These are phyloP conservation scores for Pogona vitticeps DNA, from an alignment of 2,113 vertebrate genomes.

Conservation along the genomic window DNA sequence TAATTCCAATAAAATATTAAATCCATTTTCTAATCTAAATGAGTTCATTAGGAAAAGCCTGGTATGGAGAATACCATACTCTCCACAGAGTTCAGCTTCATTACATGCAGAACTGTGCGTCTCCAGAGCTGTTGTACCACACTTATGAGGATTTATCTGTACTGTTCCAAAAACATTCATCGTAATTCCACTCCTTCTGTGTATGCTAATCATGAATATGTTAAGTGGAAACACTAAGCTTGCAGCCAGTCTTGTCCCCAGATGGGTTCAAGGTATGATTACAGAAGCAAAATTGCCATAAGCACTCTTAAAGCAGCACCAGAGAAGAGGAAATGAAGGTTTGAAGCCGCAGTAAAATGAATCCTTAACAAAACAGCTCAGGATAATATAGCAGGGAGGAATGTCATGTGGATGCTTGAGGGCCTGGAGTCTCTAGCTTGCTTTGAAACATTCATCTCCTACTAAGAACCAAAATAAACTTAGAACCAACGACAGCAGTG, in stretches of 20 bases:
- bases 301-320: conserved; percentile 71
- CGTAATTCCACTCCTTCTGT: conserved; percentile 83
- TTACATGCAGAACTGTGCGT: conserved; percentile 79
- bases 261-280: conserved; percentile 83
- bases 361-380: background rate
- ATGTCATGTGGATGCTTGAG: conserved; percentile 5
- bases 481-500: background rate
- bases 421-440: conserved; percentile 25
- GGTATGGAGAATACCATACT: conserved; percentile 83
- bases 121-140: conserved; percentile 84
- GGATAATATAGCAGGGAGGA: conserved; percentile 41
- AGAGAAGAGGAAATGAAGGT: conserved; percentile 69
- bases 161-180: conserved; percentile 85
- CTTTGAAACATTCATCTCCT: background rate
- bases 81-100: conserved; percentile 83
- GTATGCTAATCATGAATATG: conserved; percentile 83
- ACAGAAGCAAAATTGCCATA: conserved; percentile 82
- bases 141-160: conserved; percentile 87
- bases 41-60: conserved; percentile 86
- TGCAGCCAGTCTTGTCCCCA: conserved; percentile 80
- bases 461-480: background rate
- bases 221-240: conserved; percentile 81
- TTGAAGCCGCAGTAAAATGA: conserved; percentile 39
- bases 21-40: conserved; percentile 90
- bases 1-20: conserved; percentile 90